Evolutionary conservation across 2,113 vertebrate species (phyloP), one percentile per base, ranked within the genome.

Genomic region (Anser cygnoides): DNA sequence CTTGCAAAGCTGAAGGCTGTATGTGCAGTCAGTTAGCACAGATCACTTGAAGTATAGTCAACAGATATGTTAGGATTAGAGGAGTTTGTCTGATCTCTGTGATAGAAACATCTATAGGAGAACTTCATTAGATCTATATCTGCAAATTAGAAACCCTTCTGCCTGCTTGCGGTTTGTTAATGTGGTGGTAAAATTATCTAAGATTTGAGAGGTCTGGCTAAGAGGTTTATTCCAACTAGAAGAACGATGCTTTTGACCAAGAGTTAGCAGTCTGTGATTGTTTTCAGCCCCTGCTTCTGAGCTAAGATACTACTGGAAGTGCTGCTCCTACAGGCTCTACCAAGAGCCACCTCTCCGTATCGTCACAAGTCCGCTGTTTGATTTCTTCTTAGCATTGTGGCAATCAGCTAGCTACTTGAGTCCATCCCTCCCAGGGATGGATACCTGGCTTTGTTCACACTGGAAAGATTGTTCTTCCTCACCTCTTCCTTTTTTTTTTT

Each of bases 1-100:
- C 87, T 87, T 93, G 76, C 46, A 78, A 81, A 87, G 86, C 89
- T 80, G 73, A 89, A 93, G 94, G 89, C 76, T 86, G 29, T 81
- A 3, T 59, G 21, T 2, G 4, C 41, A 55, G 33, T 52, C 1
- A 85, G n/a, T 55, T 1, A 85, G 68, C 68, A 77, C 9, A 55
- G 72, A 81, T 77, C 65, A 26, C 68, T 77, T 37, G 22, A 89
- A 78, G 52, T 74, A 11, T 4, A 46, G 35, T 67, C 73, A 91
- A 78, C 72, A 87, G 26, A 19, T 71, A 26, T 1, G 4, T 72
- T 49, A 78, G 68, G 52, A 87, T 84, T 92, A 85, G 65, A 70
- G 58, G 61, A 87, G 68, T 49, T 49, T 93, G 54, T 75, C 57
- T 78, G 39, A 87, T 68, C 61, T 59, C 76, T 39, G 23, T 57